Base-by-base conservation (phyloP, 2,797 vertebrate species). In the Etheostoma perlongum region DNA sequence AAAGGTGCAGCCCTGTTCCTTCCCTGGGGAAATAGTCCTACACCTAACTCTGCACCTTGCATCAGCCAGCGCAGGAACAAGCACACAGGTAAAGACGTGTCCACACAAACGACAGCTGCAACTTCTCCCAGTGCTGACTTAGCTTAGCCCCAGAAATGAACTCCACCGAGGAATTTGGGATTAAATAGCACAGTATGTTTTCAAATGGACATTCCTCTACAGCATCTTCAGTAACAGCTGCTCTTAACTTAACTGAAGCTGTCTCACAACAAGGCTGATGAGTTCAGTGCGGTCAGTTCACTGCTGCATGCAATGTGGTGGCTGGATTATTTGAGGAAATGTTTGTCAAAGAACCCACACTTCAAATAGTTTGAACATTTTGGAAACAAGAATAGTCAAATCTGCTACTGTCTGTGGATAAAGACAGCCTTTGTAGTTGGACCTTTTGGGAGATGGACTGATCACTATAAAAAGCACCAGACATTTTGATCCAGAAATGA, bases 1-100 rank as follows among this genome's bases (percentile, higher is more conserved):
- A 99, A 99, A 95, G 98, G 98, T 52, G 98, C 98, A 18, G 98
- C 98, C 5, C 96, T 99, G 82, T 99, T 99, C 92, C 95, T 99
- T 23, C 98, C 98, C 1, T 93, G 96, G 51, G 98, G 97, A 85
- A 98, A 97, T 93, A 97, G 97, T 64, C 94, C 95, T 72, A 89
- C 93, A 7, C 89, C 97, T 3, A 97, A 96, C 0, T 95, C 96
- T 8, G 86, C 95, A 51, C 96, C 97, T 79, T 91, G 92, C 79
- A 92, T 97, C 94, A 96, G 93, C 92, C 97, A 99, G 92, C 93
- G 96, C 82, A 94, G 94, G 85, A 97, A 96, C 95, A 99, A 99
- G 81, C 98, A 99, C 70, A 97, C 98, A 95, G 98, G 98, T 99
- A 93, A 89, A 69, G 36, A 76, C 77, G 67, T 19, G 7, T 11